Evolutionary conservation across 2,797 vertebrate genomes (phyloP), one percentile per base, ranked within the genome.

Genomic region (Fistularia commersonii): DNA sequence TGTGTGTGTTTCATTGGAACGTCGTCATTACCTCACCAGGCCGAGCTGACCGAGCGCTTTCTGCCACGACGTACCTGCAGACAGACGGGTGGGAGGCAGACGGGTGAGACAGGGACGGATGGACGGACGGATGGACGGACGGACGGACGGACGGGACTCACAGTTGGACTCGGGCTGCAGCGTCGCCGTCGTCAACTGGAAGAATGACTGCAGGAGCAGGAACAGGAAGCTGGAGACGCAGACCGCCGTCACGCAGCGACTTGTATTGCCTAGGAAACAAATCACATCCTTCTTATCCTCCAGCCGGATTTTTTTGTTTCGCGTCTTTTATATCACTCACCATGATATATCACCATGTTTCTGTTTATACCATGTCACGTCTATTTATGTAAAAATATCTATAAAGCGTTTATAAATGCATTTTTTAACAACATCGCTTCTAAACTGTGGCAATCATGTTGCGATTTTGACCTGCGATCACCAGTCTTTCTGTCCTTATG

Each of bases 171-270:
- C 67, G 0, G 78, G 72, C 38, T 74, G 60, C 11, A 81, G 58
- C 0, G 56, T 59, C 0, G 46, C 23, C 0, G 56, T 66, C 5
- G 64, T 78, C 40, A 83, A 13, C 62, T 76, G 79, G 61, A 74
- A 81, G 64, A 70, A 71, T 0, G 55, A 62, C 71, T 83, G 81
- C 15, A 83, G 56, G 3, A 74, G 32, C 54, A 81, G 61, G 69
- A 83, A 83, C 32, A 80, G 48, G 44, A 77, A 63, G 38, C 81
- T 83, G 70, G 51, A 71, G 32, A 72, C 55, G n/a, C 72, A 75
- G 5, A 73, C 33, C 0, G 45, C 70, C 7, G 35, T 75, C 54
- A 80, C 66, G 55, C 76, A 76, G 42, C 68, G 70, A 43, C 55
- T 11, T 0, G 39, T 15, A 51, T 58, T 61, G 11, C 71, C 80